Evolutionary conservation across 2,888 invertebrate species (phyloP).

Genomic region (Amiota minor): DNA sequence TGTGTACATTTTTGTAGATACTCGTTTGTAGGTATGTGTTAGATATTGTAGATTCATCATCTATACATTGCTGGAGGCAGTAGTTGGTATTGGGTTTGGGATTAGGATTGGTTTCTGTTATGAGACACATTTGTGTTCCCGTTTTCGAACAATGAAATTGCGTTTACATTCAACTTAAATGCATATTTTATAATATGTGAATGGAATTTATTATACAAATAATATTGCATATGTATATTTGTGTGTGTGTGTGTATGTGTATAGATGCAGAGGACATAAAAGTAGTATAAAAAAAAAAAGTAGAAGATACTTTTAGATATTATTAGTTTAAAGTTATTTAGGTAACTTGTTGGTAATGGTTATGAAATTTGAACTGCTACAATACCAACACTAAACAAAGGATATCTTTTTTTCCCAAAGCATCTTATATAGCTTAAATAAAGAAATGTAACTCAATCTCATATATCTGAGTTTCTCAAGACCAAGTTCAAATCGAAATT

Average conservation of each 20-base stretch:
- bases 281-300: conserved; percentile 13
- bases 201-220: not conserved
- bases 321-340: conserved; percentile 10
- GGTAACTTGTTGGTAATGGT: not conserved
- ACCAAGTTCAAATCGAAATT: no score
- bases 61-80: conserved; percentile 55
- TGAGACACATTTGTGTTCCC: conserved; percentile 2
- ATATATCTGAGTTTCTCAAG: no score
- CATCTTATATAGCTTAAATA: no score
- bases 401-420: no score
- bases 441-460: no score
- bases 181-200: conserved; percentile 21
- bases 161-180: conserved; percentile 9
- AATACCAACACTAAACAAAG: no score
- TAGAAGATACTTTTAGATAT: conserved; percentile 35
- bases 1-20: no score
- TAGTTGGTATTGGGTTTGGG: not conserved
- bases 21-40: no score
- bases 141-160: conserved; percentile 1
- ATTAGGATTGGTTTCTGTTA: not conserved
- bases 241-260: no score
- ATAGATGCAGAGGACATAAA: not conserved
- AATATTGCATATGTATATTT: not conserved
- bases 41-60: conserved; percentile 58
- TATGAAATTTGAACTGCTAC: no score